These are phyloP conservation scores for Neofelis nebulosa DNA, from an alignment of 2,113 vertebrate species.

Conservation along the genomic window DNA sequence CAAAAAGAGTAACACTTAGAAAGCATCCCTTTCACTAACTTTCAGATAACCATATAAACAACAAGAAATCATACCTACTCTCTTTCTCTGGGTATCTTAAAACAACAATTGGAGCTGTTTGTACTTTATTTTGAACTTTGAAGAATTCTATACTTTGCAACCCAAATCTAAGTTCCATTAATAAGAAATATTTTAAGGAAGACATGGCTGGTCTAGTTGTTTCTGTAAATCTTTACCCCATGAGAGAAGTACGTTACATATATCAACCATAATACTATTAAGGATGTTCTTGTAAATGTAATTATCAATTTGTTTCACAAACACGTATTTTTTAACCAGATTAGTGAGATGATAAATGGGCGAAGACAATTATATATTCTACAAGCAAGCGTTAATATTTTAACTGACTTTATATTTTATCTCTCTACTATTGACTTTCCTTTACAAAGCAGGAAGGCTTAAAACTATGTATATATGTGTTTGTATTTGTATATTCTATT, in stretches of 20 bases:
- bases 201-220: background rate
- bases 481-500: background rate
- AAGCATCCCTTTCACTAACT: background rate
- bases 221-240: slow-evolving; percentile 2
- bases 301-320: slow-evolving; percentile 67
- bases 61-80: background rate
- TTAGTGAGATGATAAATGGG: slow-evolving; percentile 51
- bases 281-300: slow-evolving; percentile 50
- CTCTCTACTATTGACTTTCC: background rate
- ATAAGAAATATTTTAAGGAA: slow-evolving; percentile 47
- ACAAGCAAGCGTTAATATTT: background rate
- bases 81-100: background rate
- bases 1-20: background rate
- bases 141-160: background rate
- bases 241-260: background rate
- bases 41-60: background rate
- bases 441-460: background rate
- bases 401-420: background rate
- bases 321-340: slow-evolving; percentile 47
- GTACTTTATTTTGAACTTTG: slow-evolving; percentile 27
- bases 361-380: background rate
- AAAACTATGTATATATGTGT: background rate
- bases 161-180: slow-evolving; percentile 18
- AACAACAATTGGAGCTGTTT: background rate
- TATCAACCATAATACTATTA: slow-evolving; percentile 61